phyloP scores from a whole-genome alignment of 2,113 vertebrate species.

The Brachyhypopomus gauderio region DNA sequence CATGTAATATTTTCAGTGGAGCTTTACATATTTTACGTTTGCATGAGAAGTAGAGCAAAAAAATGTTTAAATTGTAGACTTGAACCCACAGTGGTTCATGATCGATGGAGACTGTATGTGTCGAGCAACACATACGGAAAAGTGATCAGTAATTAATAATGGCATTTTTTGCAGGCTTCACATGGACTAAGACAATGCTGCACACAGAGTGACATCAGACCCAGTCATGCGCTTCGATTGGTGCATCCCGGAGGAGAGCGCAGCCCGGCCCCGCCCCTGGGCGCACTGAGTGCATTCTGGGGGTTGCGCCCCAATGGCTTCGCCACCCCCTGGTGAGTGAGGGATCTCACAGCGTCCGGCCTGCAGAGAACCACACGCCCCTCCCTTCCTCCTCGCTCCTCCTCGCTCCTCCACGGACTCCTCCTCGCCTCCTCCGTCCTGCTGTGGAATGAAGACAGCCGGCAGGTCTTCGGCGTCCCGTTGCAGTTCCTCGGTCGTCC shows the following conservation, averaged over 20 bases:
- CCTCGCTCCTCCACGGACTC: slow-evolving; percentile 48
- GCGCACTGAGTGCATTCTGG: slow-evolving; percentile 22
- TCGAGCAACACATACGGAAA: too few species aligned
- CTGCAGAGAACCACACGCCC: slow-evolving; percentile 21
- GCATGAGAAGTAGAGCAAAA: too few species aligned
- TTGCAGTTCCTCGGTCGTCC: slow-evolving; percentile 83
- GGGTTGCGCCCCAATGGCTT: slow-evolving; percentile 63
- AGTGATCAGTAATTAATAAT: background rate
- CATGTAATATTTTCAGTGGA: background rate
- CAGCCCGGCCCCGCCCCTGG: background rate
- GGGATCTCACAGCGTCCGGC: slow-evolving; percentile 28
- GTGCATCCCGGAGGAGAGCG: background rate
- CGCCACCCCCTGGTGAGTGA: slow-evolving; percentile 33
- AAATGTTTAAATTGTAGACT: too few species aligned
- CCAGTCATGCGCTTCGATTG: slow-evolving; percentile 1
- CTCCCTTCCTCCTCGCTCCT: slow-evolving; percentile 13
- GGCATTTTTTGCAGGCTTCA: slow-evolving; percentile 6
- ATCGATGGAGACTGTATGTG: too few species aligned
- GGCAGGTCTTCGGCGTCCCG: slow-evolving; percentile 79
- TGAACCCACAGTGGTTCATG: too few species aligned
- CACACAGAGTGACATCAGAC: background rate
- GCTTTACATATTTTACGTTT: background rate
- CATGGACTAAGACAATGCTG: background rate
- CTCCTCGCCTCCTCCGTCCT: slow-evolving; percentile 44
- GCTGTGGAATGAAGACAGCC: slow-evolving; percentile 83